A percentile compares a stretch with the other conserved stretches of the same genome.
These are phyloP conservation scores for Melierax canorus DNA, from an alignment of 2,113 vertebrate species.

Conservation along the genomic window DNA sequence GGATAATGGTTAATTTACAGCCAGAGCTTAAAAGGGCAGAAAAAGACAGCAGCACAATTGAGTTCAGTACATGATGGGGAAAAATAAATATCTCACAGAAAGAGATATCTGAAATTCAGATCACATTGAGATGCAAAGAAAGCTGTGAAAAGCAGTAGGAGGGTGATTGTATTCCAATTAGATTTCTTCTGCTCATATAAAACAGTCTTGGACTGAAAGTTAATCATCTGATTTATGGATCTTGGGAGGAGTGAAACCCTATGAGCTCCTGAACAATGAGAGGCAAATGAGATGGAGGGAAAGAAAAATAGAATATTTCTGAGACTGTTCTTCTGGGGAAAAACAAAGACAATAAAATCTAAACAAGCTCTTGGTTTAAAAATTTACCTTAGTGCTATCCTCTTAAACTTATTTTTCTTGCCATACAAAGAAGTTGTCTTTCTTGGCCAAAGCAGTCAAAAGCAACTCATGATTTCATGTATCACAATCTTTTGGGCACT, in stretches of 20 bases:
- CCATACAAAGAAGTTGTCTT: neutral
- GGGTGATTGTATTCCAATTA: slow-evolving; percentile 71
- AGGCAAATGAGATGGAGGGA: neutral
- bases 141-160: slow-evolving; percentile 63
- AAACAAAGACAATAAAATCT: neutral
- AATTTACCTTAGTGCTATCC: neutral
- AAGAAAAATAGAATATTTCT: slow-evolving; percentile 12
- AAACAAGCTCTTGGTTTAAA: neutral
- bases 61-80: slow-evolving; percentile 35
- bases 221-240: slow-evolving; percentile 73
- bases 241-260: slow-evolving; percentile 48
- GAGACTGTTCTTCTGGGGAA: neutral
- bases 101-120: slow-evolving; percentile 73
- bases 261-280: slow-evolving; percentile 13
- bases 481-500: neutral
- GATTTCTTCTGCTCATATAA: slow-evolving; percentile 59
- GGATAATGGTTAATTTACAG: slow-evolving; percentile 68
- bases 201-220: slow-evolving; percentile 58
- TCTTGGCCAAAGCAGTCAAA: neutral
- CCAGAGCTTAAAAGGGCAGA: slow-evolving; percentile 55
- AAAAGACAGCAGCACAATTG: slow-evolving; percentile 63
- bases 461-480: neutral
- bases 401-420: neutral
- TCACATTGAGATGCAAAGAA: slow-evolving; percentile 68
- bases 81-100: slow-evolving; percentile 70